Evolutionary conservation across 2,797 vertebrate species (phyloP).

Genomic region (Lepilemur septentrionalis): DNA sequence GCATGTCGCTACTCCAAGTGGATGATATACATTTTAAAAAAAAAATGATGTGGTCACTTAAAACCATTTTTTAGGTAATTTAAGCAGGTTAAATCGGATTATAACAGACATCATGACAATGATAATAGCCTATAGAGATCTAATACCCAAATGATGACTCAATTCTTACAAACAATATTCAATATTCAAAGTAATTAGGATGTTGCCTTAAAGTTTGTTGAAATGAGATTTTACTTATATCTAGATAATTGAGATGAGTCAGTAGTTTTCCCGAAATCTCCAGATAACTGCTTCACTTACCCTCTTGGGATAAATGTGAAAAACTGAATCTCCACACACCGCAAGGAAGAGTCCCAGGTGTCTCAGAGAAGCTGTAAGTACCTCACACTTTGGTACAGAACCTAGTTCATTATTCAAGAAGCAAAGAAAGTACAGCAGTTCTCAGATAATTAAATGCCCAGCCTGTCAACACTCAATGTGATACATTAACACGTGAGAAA

Average conservation of each 20-base stretch:
- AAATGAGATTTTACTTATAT: conserved; percentile 56
- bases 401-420: conserved; percentile 53
- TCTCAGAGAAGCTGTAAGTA: conserved; percentile 14
- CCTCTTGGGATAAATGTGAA: background rate
- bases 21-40: background rate
- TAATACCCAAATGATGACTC: conserved; percentile 13
- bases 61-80: conserved; percentile 39
- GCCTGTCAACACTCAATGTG: conserved; percentile 46
- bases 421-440: conserved; percentile 32
- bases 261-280: conserved; percentile 57
- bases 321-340: background rate
- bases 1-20: background rate
- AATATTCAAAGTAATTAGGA: conserved; percentile 54
- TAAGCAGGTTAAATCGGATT: background rate
- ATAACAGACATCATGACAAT: background rate
- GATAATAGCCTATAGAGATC: background rate
- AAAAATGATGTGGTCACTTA: conserved; percentile 30
- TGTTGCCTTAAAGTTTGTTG: conserved; percentile 35
- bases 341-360: background rate
- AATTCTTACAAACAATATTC: conserved; percentile 45
- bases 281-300: conserved; percentile 44
- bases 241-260: conserved; percentile 68
- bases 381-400: background rate
- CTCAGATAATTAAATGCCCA: conserved; percentile 61
- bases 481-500: conserved; percentile 47